phyloP scores from a whole-genome alignment of 2,888 invertebrate species.

The Polydrusus pterygomalis region DNA sequence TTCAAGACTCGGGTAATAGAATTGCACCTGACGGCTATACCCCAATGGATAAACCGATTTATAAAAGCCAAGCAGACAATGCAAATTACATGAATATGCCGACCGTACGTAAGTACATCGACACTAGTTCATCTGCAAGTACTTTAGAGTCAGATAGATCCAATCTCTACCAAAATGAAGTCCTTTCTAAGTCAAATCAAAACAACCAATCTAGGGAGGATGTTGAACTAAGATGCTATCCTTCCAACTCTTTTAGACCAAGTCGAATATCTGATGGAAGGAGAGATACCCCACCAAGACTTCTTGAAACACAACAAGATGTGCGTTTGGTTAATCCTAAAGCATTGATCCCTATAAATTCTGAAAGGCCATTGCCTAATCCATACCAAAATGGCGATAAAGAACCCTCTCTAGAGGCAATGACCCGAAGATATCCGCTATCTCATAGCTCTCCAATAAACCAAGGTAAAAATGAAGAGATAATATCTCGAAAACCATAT shows the following conservation, averaged over 20 bases:
- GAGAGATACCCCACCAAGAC: slow-evolving; percentile 66
- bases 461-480: neutral
- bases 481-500: slow-evolving; percentile 39
- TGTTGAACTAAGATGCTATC: slow-evolving; percentile 35
- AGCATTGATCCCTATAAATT: slow-evolving; percentile 69
- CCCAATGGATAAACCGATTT: slow-evolving; percentile 62
- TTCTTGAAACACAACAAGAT: slow-evolving; percentile 66
- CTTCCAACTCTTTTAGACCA: slow-evolving; percentile 41
- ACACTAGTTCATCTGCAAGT: slow-evolving; percentile 69
- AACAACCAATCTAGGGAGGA: slow-evolving; percentile 53
- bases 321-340: slow-evolving; percentile 69
- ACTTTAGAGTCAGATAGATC: slow-evolving; percentile 68
- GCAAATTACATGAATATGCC: slow-evolving; percentile 63
- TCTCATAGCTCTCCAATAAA: slow-evolving; percentile 32
- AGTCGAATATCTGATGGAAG: slow-evolving; percentile 49
- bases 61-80: slow-evolving; percentile 57
- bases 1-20: slow-evolving; percentile 7
- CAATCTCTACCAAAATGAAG: slow-evolving; percentile 62
- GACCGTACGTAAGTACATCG: slow-evolving; percentile 65
- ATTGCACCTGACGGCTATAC: slow-evolving; percentile 61
- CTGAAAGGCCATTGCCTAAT: slow-evolving; percentile 69
- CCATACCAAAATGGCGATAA: slow-evolving; percentile 63
- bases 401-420: slow-evolving; percentile 17
- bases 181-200: slow-evolving; percentile 4
- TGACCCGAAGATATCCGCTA: slow-evolving; percentile 8